A percentile compares a stretch with the other conserved stretches of the same genome.
Evolutionary conservation across 2,888 invertebrate genomes (phyloP).

Genomic region (Amphipyra tragopoginis): DNA sequence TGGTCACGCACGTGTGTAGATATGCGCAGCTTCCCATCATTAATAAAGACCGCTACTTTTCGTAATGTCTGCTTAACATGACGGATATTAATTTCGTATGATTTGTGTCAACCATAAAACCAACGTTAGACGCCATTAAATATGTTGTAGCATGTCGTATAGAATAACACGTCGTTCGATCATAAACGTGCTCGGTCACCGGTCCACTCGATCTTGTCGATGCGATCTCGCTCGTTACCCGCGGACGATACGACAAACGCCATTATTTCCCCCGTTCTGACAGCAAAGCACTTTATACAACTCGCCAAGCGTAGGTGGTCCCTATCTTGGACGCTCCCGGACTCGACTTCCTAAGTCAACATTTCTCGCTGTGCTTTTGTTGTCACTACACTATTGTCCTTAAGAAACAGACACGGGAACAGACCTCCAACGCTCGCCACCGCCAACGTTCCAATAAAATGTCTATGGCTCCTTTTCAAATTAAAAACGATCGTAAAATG

Average conservation of each 20-base stretch:
- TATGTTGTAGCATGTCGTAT: slow-evolving; percentile 49
- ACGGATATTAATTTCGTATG: slow-evolving; percentile 54
- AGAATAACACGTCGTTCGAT: slow-evolving; percentile 66
- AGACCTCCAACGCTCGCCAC: slow-evolving; percentile 68
- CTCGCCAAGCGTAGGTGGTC: slow-evolving; percentile 81
- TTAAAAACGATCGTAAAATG: slow-evolving; percentile 74
- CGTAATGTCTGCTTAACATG: slow-evolving; percentile 46
- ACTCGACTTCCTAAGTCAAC: slow-evolving; percentile 74
- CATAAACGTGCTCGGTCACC: slow-evolving; percentile 61
- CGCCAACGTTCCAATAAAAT: slow-evolving; percentile 65
- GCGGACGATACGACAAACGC: slow-evolving; percentile 60
- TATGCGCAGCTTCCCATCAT: slow-evolving; percentile 31
- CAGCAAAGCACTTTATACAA: slow-evolving; percentile 66
- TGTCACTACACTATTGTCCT: slow-evolving; percentile 75
- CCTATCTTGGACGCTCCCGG: slow-evolving; percentile 66
- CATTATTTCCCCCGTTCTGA: slow-evolving; percentile 73
- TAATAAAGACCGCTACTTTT: slow-evolving; percentile 46
- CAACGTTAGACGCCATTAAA: slow-evolving; percentile 47
- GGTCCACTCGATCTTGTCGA: slow-evolving; percentile 65
- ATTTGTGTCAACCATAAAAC: slow-evolving; percentile 49
- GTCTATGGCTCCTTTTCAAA: slow-evolving; percentile 63
- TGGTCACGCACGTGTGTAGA: slow-evolving; percentile 44
- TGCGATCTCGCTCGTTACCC: slow-evolving; percentile 69
- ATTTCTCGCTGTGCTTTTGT: slow-evolving; percentile 82
- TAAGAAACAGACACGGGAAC: slow-evolving; percentile 62